phyloP scores from a whole-genome alignment of 2,888 invertebrate species.

The Ectemnius continuus region DNA sequence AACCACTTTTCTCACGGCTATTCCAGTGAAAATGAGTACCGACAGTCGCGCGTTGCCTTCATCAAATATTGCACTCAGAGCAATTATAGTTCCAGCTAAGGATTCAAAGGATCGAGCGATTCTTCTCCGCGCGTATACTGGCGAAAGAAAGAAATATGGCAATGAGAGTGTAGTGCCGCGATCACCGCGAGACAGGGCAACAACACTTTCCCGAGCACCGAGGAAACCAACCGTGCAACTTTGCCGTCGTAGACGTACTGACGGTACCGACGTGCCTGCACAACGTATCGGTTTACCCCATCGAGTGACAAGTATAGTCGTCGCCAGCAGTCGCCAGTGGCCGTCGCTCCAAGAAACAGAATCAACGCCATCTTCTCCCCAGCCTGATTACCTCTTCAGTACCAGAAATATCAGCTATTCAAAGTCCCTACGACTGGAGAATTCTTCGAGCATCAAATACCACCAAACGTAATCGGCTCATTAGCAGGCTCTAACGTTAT shows the following conservation, averaged over 20 bases:
- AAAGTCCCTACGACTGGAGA: slow-evolving; percentile 1
- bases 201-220: slow-evolving; percentile 9
- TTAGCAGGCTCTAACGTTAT: too few species aligned
- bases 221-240: slow-evolving; percentile 24
- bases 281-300: slow-evolving; percentile 13
- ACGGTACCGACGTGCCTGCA: slow-evolving; percentile 26
- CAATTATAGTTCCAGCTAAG: too few species aligned
- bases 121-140: neutral
- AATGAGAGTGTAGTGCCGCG: neutral
- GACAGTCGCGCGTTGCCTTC: too few species aligned
- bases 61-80: too few species aligned
- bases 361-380: slow-evolving; percentile 39
- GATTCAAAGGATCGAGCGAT: neutral
- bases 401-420: neutral
- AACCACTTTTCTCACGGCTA: too few species aligned
- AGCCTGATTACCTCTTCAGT: neutral
- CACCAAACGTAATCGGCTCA: too few species aligned
- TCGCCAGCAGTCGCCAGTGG: neutral
- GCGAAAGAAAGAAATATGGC: neutral
- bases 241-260: slow-evolving; percentile 54
- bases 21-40: too few species aligned
- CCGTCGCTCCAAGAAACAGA: slow-evolving; percentile 12
- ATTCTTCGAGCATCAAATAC: too few species aligned
- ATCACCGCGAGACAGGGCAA: neutral
- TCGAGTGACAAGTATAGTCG: slow-evolving; percentile 29